Evolutionary conservation across 2,113 vertebrate species (phyloP).

Genomic region (Ptychochromis oligacanthus): DNA sequence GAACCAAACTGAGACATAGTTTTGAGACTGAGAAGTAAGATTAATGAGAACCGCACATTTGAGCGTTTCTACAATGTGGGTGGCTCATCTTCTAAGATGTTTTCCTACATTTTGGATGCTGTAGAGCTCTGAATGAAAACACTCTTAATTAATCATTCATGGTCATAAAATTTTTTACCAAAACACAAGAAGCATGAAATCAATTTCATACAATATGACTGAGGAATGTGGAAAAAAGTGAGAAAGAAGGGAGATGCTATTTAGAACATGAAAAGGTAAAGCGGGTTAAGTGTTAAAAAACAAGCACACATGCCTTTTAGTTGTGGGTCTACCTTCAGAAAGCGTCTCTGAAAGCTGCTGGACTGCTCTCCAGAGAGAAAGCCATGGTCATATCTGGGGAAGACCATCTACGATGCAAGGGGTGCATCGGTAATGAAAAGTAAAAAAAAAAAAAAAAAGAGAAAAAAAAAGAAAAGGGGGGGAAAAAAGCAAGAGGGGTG

Average conservation of each 20-base stretch:
- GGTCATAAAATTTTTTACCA: not conserved
- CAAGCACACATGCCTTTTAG: constrained; percentile 36
- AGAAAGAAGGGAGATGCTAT: not conserved
- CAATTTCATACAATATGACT: constrained; percentile 3
- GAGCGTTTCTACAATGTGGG: not conserved
- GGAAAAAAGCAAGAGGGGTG: not conserved
- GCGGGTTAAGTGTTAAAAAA: constrained; percentile 31
- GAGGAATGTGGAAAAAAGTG: not conserved
- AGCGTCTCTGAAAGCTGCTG: constrained; percentile 81
- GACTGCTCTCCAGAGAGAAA: constrained; percentile 88
- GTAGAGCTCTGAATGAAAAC: constrained; percentile 16
- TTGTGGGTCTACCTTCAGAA: constrained; percentile 89
- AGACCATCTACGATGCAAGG: constrained; percentile 86
- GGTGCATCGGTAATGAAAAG: not conserved
- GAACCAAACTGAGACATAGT: constrained; percentile 10
- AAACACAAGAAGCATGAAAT: not conserved
- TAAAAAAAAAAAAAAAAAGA: constrained; percentile 14
- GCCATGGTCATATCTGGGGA: constrained; percentile 86
- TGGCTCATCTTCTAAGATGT: not conserved
- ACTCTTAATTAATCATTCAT: not conserved
- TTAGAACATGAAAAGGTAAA: not conserved
- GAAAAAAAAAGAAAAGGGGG: not conserved
- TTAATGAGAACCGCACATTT: constrained; percentile 28
- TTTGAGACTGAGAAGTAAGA: not conserved
- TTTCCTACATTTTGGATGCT: not conserved